Conservation (phyloP, 2,113 vertebrate species). For the Bos indicus region DNA sequence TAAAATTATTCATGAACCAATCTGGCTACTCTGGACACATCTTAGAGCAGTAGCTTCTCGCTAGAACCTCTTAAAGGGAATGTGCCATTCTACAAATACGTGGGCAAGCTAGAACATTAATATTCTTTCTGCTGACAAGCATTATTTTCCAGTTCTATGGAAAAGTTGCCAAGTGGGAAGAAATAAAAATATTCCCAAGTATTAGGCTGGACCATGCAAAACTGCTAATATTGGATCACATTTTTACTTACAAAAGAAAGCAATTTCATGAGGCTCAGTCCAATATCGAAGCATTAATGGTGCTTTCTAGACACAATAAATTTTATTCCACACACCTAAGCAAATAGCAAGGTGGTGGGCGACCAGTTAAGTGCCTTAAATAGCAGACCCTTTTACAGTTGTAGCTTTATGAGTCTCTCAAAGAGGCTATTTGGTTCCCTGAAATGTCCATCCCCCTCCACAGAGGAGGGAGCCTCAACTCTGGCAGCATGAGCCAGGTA, state of each 20-base stretch:
- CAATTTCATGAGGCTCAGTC: neutral
- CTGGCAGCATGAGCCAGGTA: neutral
- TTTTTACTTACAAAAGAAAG: constrained; percentile 17
- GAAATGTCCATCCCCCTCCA: neutral
- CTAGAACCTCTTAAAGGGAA: neutral
- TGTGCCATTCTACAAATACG: neutral
- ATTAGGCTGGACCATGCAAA: neutral
- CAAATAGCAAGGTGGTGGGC: neutral
- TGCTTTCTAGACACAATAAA: constrained; percentile 31
- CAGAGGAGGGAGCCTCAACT: neutral
- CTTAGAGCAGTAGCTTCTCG: neutral
- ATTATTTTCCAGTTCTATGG: neutral
- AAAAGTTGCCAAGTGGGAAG: neutral
- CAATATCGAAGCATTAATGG: neutral
- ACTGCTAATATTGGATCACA: neutral
- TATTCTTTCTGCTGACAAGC: neutral
- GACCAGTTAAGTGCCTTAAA: constrained; percentile 8
- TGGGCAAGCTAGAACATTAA: neutral
- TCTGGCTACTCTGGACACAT: neutral
- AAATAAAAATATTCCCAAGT: neutral
- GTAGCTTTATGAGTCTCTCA: constrained; percentile 21
- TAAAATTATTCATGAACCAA: neutral
- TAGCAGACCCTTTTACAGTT: neutral
- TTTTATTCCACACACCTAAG: constrained; percentile 39
- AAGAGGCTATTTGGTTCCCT: constrained; percentile 24